Evolutionary conservation across 2,797 vertebrate species (phyloP), one percentile per base, ranked within the genome.

Genomic region (Arremon brunneinucha): DNA sequence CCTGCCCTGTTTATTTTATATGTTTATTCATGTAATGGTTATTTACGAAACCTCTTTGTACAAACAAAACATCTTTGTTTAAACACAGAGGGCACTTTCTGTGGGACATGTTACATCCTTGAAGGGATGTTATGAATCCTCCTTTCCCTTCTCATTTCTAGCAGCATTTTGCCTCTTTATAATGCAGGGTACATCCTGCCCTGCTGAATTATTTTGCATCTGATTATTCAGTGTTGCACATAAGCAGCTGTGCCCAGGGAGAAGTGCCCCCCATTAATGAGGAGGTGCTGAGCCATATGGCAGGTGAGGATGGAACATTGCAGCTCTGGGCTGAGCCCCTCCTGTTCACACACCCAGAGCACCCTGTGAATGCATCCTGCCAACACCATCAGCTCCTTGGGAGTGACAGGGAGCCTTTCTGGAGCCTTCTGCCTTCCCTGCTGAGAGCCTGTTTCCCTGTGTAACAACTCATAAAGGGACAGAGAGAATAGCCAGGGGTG

Each of bases 231-330:
- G 74, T 69, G 49, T 67, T 39, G 63, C 79, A 27, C 62, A 55
- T 4, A 2, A 75, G 46, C 87, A 91, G 94, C 75, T 87, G 94
- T 85, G 85, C 69, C 32, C 32, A 1, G 35, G 43, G 71, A 50
- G 28, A 19, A 60, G 80, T 57, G 83, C 19, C 35, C 75, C 35
- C 30, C 21, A 14, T 65, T 76, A 62, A 59, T 83, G 23, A 52
- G 76, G 76, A 57, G 5, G 69, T 49, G 65, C 46, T 55, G 34
- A 69, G 62, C 96, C 94, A 83, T 94, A 65, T 76, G 93, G 89
- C n/a, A 12, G 41, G 67, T 28, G 83, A 81, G 68, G 91, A 68
- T 74, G 82, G 82, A 21, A 32, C 28, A 13, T 47, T 68, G 32
- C 71, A 85, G 87, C 89, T 80, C 43, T 26, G 84, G 72, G 85